Base-by-base conservation (phyloP, 2,113 vertebrate genomes). In the Proterorhinus semilunaris region DNA sequence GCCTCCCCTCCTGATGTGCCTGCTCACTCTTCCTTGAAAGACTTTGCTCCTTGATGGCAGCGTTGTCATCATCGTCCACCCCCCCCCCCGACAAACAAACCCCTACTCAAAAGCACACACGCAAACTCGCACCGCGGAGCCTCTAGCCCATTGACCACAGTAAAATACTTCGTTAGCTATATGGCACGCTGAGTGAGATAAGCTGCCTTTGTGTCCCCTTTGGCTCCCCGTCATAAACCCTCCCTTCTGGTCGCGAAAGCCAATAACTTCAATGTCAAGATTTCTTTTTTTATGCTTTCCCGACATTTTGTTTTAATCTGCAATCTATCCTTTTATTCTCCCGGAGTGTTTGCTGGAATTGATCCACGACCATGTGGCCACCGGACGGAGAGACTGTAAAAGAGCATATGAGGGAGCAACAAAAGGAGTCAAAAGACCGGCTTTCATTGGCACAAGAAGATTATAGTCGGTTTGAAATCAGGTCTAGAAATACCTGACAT, bases 161-260 rank as follows among this genome's bases (percentile, higher is more conserved):
- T 77, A 71, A 84, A 86, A 86, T 86, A 87, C 84, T 90, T 87
- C 86, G 90, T 88, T 88, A 89, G 83, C 87, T 85, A 82, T 87
- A 87, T 82, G 81, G 86, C 75, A 83, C 79, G 79, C 63, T 83
- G 64, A 90, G 85, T 84, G 79, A 87, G 79, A 84, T 87, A 82
- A 80, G 74, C 77, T 84, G 77, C 77, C 77, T 87, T 87, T 90
- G 87, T 88, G 82, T 86, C 75, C 82, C 69, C 65, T 77, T 66
- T 77, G 81, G 81, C 36, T 78, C 67, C 74, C 17, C 1, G 62
- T 82, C 76, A 83, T 87, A 89, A 87, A 91, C 66, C 17, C 79
- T 71, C 62, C 69, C 45, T 77, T 61, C 51, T 53, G 53, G 78
- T 74, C 78, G 80, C 74, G 73, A 46, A 79, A 86, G 75, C 80